These are phyloP conservation scores for Drosophila lutescens DNA, from an alignment of 2,888 invertebrate genomes.

Conservation along the genomic window DNA sequence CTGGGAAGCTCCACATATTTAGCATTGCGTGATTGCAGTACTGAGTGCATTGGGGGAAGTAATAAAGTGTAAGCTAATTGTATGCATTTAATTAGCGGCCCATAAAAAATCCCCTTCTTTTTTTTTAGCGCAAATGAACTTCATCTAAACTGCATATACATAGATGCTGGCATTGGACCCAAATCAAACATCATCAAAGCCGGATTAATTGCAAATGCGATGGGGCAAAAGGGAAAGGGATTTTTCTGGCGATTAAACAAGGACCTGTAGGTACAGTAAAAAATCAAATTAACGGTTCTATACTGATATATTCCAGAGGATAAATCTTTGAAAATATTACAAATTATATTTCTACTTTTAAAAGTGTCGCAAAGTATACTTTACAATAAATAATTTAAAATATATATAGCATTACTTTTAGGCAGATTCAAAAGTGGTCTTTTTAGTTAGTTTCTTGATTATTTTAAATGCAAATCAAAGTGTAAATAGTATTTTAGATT, in stretches of 20 bases:
- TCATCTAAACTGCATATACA: neutral
- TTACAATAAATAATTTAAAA: neutral
- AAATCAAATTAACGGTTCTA: neutral
- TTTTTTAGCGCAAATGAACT: constrained; percentile 2
- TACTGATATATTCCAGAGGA: too few species aligned
- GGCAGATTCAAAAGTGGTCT: too few species aligned
- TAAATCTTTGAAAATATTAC: too few species aligned
- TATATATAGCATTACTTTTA: neutral
- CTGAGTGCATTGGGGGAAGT: constrained; percentile 36
- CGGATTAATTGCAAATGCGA: constrained; percentile 51
- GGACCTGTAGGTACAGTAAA: neutral
- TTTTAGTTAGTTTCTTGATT: too few species aligned
- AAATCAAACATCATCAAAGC: constrained; percentile 66
- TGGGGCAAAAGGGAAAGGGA: neutral
- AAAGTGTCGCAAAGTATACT: too few species aligned
- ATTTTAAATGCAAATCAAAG: too few species aligned
- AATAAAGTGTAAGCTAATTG: constrained; percentile 61
- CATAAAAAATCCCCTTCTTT: constrained; percentile 38
- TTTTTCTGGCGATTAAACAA: neutral
- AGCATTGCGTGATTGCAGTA: constrained; percentile 36
- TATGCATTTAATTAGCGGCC: constrained; percentile 66
- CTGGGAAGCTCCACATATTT: constrained; percentile 41
- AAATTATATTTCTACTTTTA: too few species aligned
- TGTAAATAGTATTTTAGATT: too few species aligned
- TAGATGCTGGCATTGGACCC: constrained; percentile 4